These are phyloP conservation scores for Hippocampus barbouri DNA, from an alignment of 2,113 vertebrate genomes.

Conservation along the genomic window DNA sequence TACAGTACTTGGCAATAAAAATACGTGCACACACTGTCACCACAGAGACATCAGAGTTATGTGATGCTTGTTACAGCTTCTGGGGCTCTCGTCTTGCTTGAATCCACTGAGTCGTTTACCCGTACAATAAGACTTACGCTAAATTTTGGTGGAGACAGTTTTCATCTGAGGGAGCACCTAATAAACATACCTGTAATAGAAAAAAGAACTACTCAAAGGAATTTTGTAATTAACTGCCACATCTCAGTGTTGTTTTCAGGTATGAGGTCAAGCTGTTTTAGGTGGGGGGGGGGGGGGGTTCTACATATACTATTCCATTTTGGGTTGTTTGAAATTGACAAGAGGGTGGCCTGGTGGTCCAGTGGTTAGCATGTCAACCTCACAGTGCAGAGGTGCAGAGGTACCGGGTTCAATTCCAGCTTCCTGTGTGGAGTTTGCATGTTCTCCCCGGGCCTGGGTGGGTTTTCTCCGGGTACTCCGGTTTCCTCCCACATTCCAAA, in stretches of 20 bases:
- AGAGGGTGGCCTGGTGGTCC: no score
- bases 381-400: no score
- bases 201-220: neutral
- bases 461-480: no score
- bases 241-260: neutral
- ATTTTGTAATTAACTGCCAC: neutral
- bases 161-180: no score
- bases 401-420: no score
- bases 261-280: neutral
- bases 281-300: no score
- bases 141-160: constrained; percentile 1
- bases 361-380: no score
- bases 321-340: neutral
- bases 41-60: constrained; percentile 23
- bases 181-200: neutral
- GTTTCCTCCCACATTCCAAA: no score
- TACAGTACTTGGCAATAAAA: constrained; percentile 48
- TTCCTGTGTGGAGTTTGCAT: no score
- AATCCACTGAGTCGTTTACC: constrained; percentile 19
- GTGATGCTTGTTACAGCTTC: constrained; percentile 17
- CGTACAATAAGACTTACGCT: constrained; percentile 23
- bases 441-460: no score
- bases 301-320: neutral
- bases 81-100: constrained; percentile 13
- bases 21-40: neutral